Conservation (phyloP, 2,888 invertebrate species). For the Mimachlamys varia region DNA sequence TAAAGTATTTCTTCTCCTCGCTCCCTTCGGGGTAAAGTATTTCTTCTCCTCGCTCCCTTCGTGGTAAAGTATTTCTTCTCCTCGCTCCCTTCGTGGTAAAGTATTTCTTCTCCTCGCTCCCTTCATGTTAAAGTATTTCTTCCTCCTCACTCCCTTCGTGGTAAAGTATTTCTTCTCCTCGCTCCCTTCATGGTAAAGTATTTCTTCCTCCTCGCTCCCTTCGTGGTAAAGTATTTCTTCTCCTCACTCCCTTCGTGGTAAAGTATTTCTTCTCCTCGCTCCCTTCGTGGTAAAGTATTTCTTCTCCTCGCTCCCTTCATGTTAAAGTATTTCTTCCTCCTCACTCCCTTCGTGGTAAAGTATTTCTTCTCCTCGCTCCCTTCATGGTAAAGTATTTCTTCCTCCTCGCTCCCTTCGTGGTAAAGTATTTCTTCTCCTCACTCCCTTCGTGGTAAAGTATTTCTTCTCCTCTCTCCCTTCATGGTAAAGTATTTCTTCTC, state of each 20-base stretch:
- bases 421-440: constrained; percentile 92
- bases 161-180: constrained; percentile 92
- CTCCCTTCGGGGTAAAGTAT: constrained; percentile 93
- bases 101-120: constrained; percentile 96
- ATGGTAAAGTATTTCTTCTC: constrained; percentile 92
- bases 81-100: constrained; percentile 95
- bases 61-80: constrained; percentile 92
- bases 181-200: constrained; percentile 93
- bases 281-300: constrained; percentile 93
- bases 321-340: constrained; percentile 93
- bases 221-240: constrained; percentile 93
- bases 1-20: constrained; percentile 92
- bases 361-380: constrained; percentile 96
- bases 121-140: constrained; percentile 91
- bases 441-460: constrained; percentile 93
- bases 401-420: constrained; percentile 97
- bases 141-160: constrained; percentile 97
- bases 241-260: constrained; percentile 96
- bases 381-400: constrained; percentile 93
- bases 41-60: constrained; percentile 97
- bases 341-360: constrained; percentile 94
- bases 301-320: constrained; percentile 97
- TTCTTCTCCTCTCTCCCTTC: constrained; percentile 97
- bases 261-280: constrained; percentile 92
- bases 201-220: constrained; percentile 97